Conservation (phyloP, 2,113 vertebrate genomes). For the Dasypus novemcinctus region DNA sequence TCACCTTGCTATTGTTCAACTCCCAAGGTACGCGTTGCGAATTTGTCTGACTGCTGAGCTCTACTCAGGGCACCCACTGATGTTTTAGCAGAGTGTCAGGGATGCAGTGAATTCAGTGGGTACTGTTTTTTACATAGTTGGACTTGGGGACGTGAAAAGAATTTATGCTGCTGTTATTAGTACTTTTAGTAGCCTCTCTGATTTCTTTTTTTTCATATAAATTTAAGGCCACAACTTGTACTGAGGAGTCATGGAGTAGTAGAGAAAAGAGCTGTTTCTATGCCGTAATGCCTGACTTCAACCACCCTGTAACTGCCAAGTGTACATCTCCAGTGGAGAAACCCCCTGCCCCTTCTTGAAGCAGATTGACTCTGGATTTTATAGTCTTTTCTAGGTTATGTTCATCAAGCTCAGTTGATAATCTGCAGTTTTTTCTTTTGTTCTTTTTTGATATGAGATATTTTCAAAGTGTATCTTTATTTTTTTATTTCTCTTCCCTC, state of each 20-base stretch:
- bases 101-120: neutral
- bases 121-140: neutral
- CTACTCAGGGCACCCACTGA: neutral
- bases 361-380: neutral
- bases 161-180: constrained; percentile 1
- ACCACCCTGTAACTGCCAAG: too few relatives aligned
- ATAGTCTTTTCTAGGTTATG: neutral
- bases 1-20: constrained; percentile 11
- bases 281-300: neutral
- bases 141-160: neutral
- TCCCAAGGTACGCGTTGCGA: neutral
- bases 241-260: neutral
- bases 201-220: neutral
- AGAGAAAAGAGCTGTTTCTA: neutral
- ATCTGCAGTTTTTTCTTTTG: neutral
- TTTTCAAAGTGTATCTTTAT: constrained; percentile 7
- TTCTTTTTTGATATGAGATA: neutral
- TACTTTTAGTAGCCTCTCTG: neutral
- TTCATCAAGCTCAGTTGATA: neutral
- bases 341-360: too few relatives aligned
- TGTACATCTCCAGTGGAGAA: too few relatives aligned
- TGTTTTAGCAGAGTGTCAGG: neutral
- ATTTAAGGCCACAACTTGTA: constrained; percentile 4
- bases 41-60: neutral
- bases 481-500: too few relatives aligned